Evolutionary conservation across 2,888 invertebrate genomes (phyloP), one percentile per base, ranked within the genome.

Genomic region (Exephanes ischioxanthus): DNA sequence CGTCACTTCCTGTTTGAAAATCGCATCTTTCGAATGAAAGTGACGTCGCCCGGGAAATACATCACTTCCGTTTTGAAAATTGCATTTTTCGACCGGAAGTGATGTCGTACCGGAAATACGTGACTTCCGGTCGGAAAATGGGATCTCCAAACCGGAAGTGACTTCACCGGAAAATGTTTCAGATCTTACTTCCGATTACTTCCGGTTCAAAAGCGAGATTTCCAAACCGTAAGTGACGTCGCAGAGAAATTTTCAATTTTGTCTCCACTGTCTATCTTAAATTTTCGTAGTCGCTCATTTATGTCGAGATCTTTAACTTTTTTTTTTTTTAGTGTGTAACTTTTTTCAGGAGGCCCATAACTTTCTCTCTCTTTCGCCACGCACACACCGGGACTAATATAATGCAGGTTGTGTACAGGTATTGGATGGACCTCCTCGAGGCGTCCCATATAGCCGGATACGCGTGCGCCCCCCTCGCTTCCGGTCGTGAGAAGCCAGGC

Each of bases 381-480:
- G 30, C 61, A 30, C 63, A 63, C 30, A 63, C 7, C 30, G n/a
- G 63, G 14, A 6, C 77, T 53, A 73, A 73, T 73, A 66, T 77
- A 7, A 58, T 37, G 53, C 16, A 16, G 72, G 45, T 19, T 11
- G 37, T 33, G 37, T 33, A 37, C 7, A 68, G 33, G 53, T 33
- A 66, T 45, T 58, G 53, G 73, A 79, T 77, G 67, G 66, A 61
- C 70, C 80, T 80, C 41, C 61, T 22, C 48, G 68, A 80, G 85
- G 80, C 91, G 91, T 90, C 88, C 88, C 90, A 89, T 90, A 90
- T 90, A 87, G 85, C 92, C 92, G 92, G 92, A 92, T 92, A 91
- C 91, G 91, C 91, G 92, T 92, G 90, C 90, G 90, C 91, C 90
- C 88, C 89, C 91, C 90, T 91, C 89, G 86, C 88, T 92, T 92